Evolutionary conservation across 2,113 vertebrate genomes (phyloP).

Genomic region (Spilogale gracilis): DNA sequence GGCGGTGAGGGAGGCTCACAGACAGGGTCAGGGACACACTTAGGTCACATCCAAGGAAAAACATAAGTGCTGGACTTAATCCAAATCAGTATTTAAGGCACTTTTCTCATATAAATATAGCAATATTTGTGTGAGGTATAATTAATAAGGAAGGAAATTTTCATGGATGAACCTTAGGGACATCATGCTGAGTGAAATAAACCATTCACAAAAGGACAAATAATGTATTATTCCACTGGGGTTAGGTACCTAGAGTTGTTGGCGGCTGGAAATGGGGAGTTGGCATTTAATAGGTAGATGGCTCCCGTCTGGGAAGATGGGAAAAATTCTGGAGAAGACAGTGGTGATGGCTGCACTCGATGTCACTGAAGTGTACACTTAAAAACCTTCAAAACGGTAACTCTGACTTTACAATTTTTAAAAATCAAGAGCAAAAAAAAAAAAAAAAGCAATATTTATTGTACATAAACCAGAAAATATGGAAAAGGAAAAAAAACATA

Average conservation of each 20-base stretch:
- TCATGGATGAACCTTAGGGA: neutral
- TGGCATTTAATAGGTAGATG: neutral
- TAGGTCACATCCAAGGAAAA: neutral
- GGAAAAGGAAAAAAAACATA: neutral
- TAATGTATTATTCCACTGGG: fast-evolving
- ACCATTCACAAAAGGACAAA: neutral
- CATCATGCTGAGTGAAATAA: neutral
- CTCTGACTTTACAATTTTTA: neutral
- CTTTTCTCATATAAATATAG: neutral
- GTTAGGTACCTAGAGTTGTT: neutral
- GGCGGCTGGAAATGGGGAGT: too few relatives aligned
- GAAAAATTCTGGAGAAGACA: neutral
- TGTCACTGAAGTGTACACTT: neutral
- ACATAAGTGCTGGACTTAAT: neutral
- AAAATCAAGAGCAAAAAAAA: neutral
- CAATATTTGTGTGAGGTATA: neutral
- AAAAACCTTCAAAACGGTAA: neutral
- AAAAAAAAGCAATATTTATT: neutral
- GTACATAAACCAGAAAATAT: neutral
- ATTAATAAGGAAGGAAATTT: neutral
- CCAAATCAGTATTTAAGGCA: neutral
- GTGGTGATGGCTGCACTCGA: neutral
- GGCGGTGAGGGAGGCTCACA: neutral
- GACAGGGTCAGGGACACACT: neutral
- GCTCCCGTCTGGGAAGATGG: neutral